Evolutionary conservation across 2,113 vertebrate genomes (phyloP), one percentile per base, ranked within the genome.

Genomic region (Zosterops japonicus): DNA sequence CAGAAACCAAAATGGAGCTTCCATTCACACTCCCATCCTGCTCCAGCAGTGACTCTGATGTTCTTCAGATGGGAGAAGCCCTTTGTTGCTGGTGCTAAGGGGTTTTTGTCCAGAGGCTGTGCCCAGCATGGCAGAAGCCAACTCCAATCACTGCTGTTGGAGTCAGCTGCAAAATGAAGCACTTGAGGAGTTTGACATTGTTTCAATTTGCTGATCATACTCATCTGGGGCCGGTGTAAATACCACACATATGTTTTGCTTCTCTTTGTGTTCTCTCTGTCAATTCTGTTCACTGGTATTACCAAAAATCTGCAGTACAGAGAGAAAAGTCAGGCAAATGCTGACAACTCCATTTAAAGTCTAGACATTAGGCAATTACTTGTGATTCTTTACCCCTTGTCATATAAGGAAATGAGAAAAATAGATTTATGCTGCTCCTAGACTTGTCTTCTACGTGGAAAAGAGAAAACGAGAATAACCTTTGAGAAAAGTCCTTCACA

Each of bases 281-380:
- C 89, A 83, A 52, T 90, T 80, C 79, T 88, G 10, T 47, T 77
- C 15, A 4, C 55, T 90, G 46, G 46, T 55, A 52, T 79, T 65
- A 78, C 49, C 69, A 71, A 84, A 84, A 82, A 87, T 82, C 91
- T 72, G 71, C 87, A 93, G 90, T 29, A 63, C 39, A 74, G 67
- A 91, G 81, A 75, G 72, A 82, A 61, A 84, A 91, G 71, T 61
- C 82, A 67, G 82, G 93, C 63, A 63, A 85, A 83, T 69, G 59
- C 71, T 94, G 82, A 93, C 11, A 10, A 79, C 39, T 85, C 59
- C 78, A 90, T 94, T 53, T 65, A 28, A 89, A 89, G 87, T 91
- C 95, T 95, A 95, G 91, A 95, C 80, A 79, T 83, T 14, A 87
- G 61, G 47, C 86, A 94, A 92, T 84, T 92, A 87, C 33, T 92